Percentiles rank a stretch among this genome's conserved stretches.
Evolutionary conservation across 2,797 vertebrate genomes (phyloP).

Genomic region (Sternotherus odoratus): DNA sequence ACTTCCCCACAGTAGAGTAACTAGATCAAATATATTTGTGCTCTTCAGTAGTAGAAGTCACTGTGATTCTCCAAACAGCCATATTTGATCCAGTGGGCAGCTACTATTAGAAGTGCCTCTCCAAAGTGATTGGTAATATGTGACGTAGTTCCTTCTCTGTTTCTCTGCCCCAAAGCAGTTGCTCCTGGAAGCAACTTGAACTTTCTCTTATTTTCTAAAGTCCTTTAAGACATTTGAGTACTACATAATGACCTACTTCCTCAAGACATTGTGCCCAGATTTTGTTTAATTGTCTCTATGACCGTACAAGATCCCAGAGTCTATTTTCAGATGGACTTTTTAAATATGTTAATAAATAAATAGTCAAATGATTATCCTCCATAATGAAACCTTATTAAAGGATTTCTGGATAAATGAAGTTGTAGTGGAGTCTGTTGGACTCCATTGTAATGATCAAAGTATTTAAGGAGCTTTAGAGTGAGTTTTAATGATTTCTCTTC

Average conservation of each 20-base stretch:
- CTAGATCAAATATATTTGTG: not conserved
- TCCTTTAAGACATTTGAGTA: not conserved
- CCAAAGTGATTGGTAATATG: not conserved
- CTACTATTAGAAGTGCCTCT: not conserved
- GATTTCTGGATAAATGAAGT: constrained; percentile 25
- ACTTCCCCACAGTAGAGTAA: not conserved
- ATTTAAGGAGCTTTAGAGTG: not conserved
- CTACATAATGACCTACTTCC: not conserved
- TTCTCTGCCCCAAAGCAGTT: constrained; percentile 9
- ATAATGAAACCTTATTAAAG: not conserved
- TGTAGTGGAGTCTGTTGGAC: not conserved
- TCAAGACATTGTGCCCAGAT: not conserved
- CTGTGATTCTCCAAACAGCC: not conserved
- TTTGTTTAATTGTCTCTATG: constrained; percentile 21
- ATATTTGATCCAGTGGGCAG: not conserved
- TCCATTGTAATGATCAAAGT: not conserved
- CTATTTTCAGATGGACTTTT: constrained; percentile 22
- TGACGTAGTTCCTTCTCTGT: not conserved
- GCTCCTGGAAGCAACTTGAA: not conserved
- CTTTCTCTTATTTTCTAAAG: not conserved
- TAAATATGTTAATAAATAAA: not conserved
- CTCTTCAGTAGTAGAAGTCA: not conserved
- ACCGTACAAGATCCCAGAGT: not conserved
- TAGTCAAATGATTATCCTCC: not conserved
- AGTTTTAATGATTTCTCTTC: constrained; percentile 28